A percentile compares a stretch with the other conserved stretches of the same genome.
These are phyloP conservation scores for Naja naja DNA, from an alignment of 2,113 vertebrate genomes.

Conservation along the genomic window DNA sequence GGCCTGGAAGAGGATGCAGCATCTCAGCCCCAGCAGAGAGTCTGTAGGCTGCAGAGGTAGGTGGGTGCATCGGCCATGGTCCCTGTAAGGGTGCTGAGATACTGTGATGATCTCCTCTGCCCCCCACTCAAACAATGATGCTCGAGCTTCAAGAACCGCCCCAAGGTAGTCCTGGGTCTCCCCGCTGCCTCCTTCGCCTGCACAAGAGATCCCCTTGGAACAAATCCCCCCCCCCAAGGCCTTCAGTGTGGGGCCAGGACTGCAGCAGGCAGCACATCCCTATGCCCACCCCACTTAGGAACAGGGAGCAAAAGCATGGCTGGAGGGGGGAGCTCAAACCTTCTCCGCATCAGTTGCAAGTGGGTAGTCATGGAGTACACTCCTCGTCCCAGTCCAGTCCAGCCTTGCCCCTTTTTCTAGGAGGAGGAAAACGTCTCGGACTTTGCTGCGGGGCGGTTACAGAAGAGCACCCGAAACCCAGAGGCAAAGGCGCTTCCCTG, in stretches of 20 bases:
- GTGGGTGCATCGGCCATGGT: not conserved
- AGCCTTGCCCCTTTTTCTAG: slow-evolving; percentile 69
- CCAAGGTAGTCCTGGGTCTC: not conserved
- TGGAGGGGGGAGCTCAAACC: not conserved
- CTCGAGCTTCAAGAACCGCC: not conserved
- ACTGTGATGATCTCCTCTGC: rapidly evolving
- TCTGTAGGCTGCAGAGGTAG: not conserved
- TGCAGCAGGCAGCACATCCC: not conserved
- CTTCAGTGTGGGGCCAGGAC: not conserved
- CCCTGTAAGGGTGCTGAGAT: not conserved
- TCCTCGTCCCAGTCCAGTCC: not conserved
- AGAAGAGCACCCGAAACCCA: no score
- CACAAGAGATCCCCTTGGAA: not conserved
- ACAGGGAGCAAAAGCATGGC: not conserved
- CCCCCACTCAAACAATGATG: not conserved
- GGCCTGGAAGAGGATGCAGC: slow-evolving; percentile 62
- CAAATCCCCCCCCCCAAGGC: not conserved
- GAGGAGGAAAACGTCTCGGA: slow-evolving; percentile 52
- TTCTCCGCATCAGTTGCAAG: not conserved
- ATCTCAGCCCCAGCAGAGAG: not conserved
- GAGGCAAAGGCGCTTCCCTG: not conserved
- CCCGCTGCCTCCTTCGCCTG: not conserved
- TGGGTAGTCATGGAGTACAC: not conserved
- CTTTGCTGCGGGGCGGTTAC: slow-evolving; percentile 29
- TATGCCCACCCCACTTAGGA: not conserved